Evolutionary conservation across 1,140 invertebrate genomes (phyloP).

Genomic region (Trichonephila clavipes): DNA sequence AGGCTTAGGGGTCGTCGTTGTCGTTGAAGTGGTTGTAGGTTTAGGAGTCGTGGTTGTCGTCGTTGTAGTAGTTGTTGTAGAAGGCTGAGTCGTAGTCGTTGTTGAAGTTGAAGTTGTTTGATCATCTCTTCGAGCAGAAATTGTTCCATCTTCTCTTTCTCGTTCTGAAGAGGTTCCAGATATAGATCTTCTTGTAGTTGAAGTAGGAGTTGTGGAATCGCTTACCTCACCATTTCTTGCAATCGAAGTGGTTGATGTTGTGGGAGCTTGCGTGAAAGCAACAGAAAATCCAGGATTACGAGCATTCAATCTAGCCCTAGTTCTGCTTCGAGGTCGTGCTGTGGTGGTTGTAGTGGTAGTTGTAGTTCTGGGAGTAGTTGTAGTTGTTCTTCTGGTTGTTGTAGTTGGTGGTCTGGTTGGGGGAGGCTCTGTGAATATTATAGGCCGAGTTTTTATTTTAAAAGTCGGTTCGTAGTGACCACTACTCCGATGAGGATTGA

Average conservation of each 20-base stretch:
- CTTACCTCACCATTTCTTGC: neutral
- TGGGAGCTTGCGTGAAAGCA: constrained; percentile 58
- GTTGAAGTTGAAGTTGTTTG: neutral
- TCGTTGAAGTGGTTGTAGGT: neutral
- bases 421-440: constrained; percentile 68
- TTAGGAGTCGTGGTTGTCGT: constrained; percentile 28
- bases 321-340: neutral
- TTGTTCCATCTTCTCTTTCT: constrained; percentile 46
- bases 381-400: constrained; percentile 39
- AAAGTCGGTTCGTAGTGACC: constrained; percentile 70
- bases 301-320: constrained; percentile 48
- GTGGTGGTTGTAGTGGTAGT: constrained; percentile 59
- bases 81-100: constrained; percentile 10
- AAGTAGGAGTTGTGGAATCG: constrained; percentile 28
- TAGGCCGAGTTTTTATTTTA: constrained; percentile 68
- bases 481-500: constrained; percentile 69
- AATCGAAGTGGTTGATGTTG: constrained; percentile 50
- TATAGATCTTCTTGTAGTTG: constrained; percentile 57
- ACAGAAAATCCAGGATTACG: constrained; percentile 67
- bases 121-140: constrained; percentile 41
- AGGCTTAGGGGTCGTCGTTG: neutral
- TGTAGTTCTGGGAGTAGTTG: constrained; percentile 43
- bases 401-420: constrained; percentile 41
- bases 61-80: constrained; percentile 36
- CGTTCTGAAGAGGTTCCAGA: constrained; percentile 58